These are phyloP conservation scores for Ibycter americanus DNA, from an alignment of 2,797 vertebrate genomes.

Conservation along the genomic window DNA sequence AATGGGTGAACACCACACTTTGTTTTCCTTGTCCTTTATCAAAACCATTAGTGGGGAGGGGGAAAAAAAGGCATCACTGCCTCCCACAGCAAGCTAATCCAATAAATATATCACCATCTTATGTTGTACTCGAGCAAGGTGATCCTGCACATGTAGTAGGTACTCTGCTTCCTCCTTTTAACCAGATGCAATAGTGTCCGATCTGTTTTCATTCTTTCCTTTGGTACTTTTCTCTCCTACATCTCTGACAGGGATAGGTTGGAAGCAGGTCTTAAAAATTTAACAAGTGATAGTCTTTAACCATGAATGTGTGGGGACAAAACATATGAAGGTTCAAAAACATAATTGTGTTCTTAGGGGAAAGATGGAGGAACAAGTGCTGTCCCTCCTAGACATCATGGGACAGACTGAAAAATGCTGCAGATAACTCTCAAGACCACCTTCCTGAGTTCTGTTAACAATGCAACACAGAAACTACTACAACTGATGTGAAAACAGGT, in stretches of 20 bases:
- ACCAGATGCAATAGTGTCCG: neutral
- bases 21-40: neutral
- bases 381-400: neutral
- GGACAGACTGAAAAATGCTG: neutral
- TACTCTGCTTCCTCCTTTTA: neutral
- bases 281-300: neutral
- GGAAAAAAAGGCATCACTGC: neutral
- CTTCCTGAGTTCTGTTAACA: neutral
- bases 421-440: neutral
- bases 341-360: neutral
- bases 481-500: neutral
- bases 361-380: neutral
- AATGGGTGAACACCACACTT: neutral
- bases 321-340: neutral
- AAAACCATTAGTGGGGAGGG: neutral
- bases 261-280: neutral
- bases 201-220: neutral
- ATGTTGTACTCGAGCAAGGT: neutral
- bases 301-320: neutral
- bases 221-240: neutral
- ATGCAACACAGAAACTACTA: neutral
- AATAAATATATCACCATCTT: neutral
- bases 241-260: neutral
- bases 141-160: accelerated
- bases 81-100: neutral